Evolutionary conservation across 1,140 invertebrate genomes (phyloP), one percentile per base, ranked within the genome.

Genomic region (Musca domestica): DNA sequence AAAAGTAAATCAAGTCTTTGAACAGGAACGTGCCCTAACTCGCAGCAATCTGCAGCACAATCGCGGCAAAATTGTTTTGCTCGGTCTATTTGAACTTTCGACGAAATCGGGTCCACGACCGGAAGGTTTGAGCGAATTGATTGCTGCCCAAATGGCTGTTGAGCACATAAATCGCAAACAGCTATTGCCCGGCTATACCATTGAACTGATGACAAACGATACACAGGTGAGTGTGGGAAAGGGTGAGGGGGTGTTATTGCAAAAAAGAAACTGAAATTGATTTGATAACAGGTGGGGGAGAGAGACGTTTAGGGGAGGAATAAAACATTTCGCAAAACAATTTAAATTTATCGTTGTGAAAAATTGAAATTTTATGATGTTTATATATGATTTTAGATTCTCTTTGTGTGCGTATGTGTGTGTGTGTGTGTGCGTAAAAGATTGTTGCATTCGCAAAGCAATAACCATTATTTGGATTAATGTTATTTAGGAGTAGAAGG

Each of bases 81-180:
- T 92, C 71, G 92, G 91, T 4, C 84, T 94, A 5, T 93, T 93
- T 76, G 92, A 93, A 83, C 80, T 93, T 74, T 87, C 85, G 25
- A 88, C 88, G 0, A 78, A 83, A 54, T 81, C 81, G 2, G 85
- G 86, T 0, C 83, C 84, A 1, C 82, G 90, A 46, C 83, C 85
- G n/a, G 89, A 91, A 71, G 91, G 91, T 1, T 80, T 83, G 4
- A 91, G 89, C 49, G 92, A 94, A 75, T 82, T 92, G 68, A 86
- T 87, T 12, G 91, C 91, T 0, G 92, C 92, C 1, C 84, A 83
- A 70, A 80, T 93, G 65, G 92, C 92, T 1, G 87, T 93, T 20
- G 81, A 87, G 61, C 89, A 91, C 66, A 88, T 94, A 73, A 94
- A 93, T 82, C 79, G 87, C 65, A 85, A 87, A 71, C 80, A 82